Conservation (phyloP, 2,888 invertebrate genomes). For the Mimachlamys varia region DNA sequence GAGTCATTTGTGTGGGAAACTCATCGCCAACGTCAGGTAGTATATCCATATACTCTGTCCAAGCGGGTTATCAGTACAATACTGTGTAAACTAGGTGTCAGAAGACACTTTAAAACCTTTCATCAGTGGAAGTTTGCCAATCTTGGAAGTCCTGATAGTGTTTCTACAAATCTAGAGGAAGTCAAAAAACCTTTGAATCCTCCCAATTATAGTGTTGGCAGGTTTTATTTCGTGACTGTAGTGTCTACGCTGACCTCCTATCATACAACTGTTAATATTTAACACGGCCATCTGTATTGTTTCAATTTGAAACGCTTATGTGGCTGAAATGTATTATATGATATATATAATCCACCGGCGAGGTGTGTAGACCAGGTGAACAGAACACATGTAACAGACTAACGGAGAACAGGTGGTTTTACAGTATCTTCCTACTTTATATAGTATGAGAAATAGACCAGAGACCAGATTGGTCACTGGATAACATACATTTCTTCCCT, state of each 20-base stretch:
- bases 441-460: slow-evolving; percentile 30
- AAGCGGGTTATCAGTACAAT: background rate
- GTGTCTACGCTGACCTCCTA: background rate
- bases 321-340: background rate
- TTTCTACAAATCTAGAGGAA: slow-evolving; percentile 8
- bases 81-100: slow-evolving; percentile 1
- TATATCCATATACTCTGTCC: background rate
- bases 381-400: slow-evolving; percentile 6
- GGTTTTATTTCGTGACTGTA: background rate
- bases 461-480: background rate
- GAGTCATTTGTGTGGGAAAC: slow-evolving; percentile 31
- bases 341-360: background rate
- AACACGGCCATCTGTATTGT: slow-evolving; percentile 8
- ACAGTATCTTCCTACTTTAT: background rate
- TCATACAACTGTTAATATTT: background rate
- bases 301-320: slow-evolving; percentile 16
- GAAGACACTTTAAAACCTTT: slow-evolving; percentile 13
- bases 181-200: background rate
- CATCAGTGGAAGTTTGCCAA: background rate
- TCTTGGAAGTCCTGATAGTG: background rate
- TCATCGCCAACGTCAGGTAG: background rate
- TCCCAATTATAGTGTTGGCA: slow-evolving; percentile 32
- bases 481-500: slow-evolving; percentile 8
- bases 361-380: background rate
- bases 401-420: background rate